Conservation (phyloP, 2,797 vertebrate species). For the Chaunax sp. region DNA sequence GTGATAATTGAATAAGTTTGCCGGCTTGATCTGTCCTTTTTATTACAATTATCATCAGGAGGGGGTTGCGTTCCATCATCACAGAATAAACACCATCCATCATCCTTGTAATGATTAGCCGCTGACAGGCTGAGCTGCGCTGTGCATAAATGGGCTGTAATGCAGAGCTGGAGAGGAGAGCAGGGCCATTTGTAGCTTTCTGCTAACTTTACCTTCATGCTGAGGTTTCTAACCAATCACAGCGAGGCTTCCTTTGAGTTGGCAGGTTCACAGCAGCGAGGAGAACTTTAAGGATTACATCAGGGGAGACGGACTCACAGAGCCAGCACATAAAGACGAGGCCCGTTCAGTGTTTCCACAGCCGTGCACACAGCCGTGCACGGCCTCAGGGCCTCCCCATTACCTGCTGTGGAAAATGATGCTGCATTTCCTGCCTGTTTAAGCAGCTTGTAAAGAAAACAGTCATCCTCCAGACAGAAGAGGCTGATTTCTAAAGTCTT, state of each 20-base stretch:
- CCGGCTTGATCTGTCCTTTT: conserved; percentile 97
- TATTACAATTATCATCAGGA: conserved; percentile 96
- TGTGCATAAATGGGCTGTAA: conserved; percentile 89
- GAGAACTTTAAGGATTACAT: no score
- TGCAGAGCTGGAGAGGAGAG: conserved; percentile 32
- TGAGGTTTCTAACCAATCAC: conserved; percentile 86
- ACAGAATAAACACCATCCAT: conserved; percentile 99
- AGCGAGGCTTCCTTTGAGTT: conserved; percentile 47
- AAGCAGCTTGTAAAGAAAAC: conserved; percentile 52
- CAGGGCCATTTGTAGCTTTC: no score
- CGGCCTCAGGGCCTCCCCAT: no score
- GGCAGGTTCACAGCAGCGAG: no score
- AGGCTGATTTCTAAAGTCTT: conserved; percentile 44
- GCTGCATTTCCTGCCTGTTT: conserved; percentile 58
- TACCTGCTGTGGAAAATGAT: conserved; percentile 65
- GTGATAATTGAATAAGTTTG: conserved; percentile 97
- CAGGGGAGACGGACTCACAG: no score
- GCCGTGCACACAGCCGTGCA: no score
- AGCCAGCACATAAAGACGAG: no score
- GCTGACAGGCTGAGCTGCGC: conserved; percentile 89
- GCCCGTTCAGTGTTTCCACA: no score
- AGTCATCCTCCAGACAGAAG: not conserved
- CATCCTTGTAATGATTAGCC: conserved; percentile 96
- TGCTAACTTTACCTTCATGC: conserved; percentile 80
- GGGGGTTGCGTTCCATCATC: conserved; percentile 96